Percentiles rank a stretch among this genome's conserved stretches.
Evolutionary conservation across 92 coral and sea anemone species (phyloP).

Genomic region (Actinostola sp.): DNA sequence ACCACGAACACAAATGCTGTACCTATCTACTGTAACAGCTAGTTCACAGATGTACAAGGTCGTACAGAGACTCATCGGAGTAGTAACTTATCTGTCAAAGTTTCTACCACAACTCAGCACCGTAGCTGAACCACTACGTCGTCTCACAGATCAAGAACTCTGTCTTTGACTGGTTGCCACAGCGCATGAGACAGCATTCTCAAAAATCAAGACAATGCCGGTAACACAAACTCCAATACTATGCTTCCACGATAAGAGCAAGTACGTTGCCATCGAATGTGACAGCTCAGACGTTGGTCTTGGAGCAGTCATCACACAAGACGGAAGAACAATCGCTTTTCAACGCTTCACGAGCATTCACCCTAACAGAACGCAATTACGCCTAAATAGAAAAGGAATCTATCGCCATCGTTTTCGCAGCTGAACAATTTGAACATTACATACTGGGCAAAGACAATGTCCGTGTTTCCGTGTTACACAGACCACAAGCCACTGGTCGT

Average conservation of each 20-base stretch:
- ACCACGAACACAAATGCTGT: slow-evolving; percentile 14
- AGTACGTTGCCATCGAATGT: slow-evolving; percentile 53
- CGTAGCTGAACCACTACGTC: slow-evolving; percentile 53
- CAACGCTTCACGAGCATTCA: no score
- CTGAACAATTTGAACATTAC: slow-evolving; percentile 56
- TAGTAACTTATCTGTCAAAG: slow-evolving; percentile 43
- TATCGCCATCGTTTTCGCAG: slow-evolving; percentile 57
- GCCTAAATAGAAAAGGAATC: slow-evolving; percentile 60
- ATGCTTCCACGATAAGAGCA: slow-evolving; percentile 41
- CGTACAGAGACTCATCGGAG: slow-evolving; percentile 49
- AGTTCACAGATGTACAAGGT: slow-evolving; percentile 46
- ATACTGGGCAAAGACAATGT: slow-evolving; percentile 33
- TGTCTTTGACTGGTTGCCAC: slow-evolving; percentile 57
- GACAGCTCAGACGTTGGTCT: slow-evolving; percentile 58
- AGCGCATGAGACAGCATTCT: slow-evolving; percentile 53
- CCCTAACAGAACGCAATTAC: slow-evolving; percentile 47
- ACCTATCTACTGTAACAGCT: no score
- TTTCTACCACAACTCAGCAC: slow-evolving; percentile 57
- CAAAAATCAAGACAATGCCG: slow-evolving; percentile 40
- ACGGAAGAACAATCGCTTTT: slow-evolving; percentile 66
- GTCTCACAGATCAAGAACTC: slow-evolving; percentile 50
- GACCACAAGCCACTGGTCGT: slow-evolving; percentile 46
- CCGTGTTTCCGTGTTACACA: slow-evolving; percentile 11
- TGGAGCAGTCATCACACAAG: slow-evolving; percentile 59
- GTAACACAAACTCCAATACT: slow-evolving; percentile 53